Conservation (phyloP, 2,888 invertebrate species). For the Hyppa rectilinea region DNA sequence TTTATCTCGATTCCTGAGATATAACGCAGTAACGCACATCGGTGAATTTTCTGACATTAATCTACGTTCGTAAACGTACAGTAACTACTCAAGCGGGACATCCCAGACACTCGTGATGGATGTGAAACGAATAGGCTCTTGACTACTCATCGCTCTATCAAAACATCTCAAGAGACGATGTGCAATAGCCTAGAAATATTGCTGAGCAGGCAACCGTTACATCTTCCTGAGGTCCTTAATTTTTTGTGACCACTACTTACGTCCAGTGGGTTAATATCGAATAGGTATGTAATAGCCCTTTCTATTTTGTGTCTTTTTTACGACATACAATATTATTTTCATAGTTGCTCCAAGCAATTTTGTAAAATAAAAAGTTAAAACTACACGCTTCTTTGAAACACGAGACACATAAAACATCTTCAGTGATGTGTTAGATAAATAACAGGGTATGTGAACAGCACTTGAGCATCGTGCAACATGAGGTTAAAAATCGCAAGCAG, state of each 20-base stretch:
- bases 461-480: slow-evolving; percentile 10
- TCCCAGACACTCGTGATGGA: slow-evolving; percentile 71
- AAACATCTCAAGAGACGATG: slow-evolving; percentile 69
- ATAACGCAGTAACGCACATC: slow-evolving; percentile 14
- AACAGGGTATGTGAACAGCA: slow-evolving; percentile 19
- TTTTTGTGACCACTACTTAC: slow-evolving; percentile 39
- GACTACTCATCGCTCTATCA: slow-evolving; percentile 73
- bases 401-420: slow-evolving; percentile 1
- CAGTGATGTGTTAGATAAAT: slow-evolving; percentile 23
- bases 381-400: not conserved
- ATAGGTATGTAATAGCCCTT: slow-evolving; percentile 9
- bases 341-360: not conserved
- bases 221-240: slow-evolving; percentile 40
- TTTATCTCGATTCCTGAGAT: slow-evolving; percentile 23
- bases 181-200: slow-evolving; percentile 63
- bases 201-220: slow-evolving; percentile 47
- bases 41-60: slow-evolving; percentile 52
- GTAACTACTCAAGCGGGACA: slow-evolving; percentile 64
- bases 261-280: slow-evolving; percentile 15
- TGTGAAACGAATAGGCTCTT: slow-evolving; percentile 74
- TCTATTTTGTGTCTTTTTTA: slow-evolving; percentile 10
- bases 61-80: slow-evolving; percentile 61
- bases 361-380: too few species aligned
- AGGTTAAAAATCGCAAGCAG: slow-evolving; percentile 47
- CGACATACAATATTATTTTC: not conserved